Conservation (phyloP, 2,113 vertebrate species). For the Sebastes fasciatus region DNA sequence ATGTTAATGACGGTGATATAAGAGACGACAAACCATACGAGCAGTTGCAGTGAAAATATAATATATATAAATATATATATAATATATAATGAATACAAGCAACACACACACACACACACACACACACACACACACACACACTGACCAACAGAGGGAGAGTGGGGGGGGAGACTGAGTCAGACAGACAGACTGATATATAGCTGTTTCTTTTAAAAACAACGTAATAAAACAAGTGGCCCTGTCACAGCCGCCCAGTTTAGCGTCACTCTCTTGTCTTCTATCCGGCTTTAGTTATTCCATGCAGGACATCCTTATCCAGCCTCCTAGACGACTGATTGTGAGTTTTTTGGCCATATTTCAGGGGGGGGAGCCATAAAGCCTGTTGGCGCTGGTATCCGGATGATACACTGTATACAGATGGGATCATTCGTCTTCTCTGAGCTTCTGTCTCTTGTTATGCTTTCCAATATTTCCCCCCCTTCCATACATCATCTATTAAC, state of each 20-base stretch:
- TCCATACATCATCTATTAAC: slow-evolving; percentile 69
- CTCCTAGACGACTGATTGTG: slow-evolving; percentile 49
- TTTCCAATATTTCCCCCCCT: slow-evolving; percentile 36
- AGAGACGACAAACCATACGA: neutral
- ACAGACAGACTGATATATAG: slow-evolving; percentile 28
- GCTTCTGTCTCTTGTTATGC: slow-evolving; percentile 49
- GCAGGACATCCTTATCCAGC: slow-evolving; percentile 50
- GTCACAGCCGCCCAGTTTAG: slow-evolving; percentile 26
- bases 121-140: slow-evolving; percentile 3
- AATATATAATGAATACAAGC: neutral
- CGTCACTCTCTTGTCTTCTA: slow-evolving; percentile 9
- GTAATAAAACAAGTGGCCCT: slow-evolving; percentile 57
- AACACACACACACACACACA: neutral
- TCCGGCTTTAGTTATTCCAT: slow-evolving; percentile 44
- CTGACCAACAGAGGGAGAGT: neutral
- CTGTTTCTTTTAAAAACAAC: slow-evolving; percentile 50
- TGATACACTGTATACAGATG: slow-evolving; percentile 73
- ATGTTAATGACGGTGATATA: neutral
- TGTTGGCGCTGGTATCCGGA: slow-evolving; percentile 48
- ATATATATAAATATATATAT: too few species aligned
- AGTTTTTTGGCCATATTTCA: slow-evolving; percentile 61
- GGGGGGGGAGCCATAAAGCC: slow-evolving; percentile 38
- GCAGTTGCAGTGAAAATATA: neutral
- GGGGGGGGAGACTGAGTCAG: slow-evolving; percentile 13
- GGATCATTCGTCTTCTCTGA: slow-evolving; percentile 72